Percentiles rank a stretch among this genome's conserved stretches.
Evolutionary conservation across 2,888 invertebrate genomes (phyloP).

Genomic region (Baronia brevicornis): DNA sequence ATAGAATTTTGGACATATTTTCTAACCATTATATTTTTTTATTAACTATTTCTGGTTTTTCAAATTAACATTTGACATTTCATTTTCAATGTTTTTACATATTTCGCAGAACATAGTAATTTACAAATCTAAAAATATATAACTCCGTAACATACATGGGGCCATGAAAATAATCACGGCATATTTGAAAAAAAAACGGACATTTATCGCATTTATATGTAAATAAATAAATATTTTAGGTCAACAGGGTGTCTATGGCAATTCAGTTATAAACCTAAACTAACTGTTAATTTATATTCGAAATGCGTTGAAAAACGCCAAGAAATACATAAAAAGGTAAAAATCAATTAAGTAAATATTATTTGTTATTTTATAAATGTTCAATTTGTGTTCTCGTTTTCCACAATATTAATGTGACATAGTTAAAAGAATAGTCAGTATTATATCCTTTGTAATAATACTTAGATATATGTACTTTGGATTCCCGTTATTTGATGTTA

Average conservation of each 20-base stretch:
- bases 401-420: constrained; percentile 8
- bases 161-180: too few relatives aligned
- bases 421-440: constrained; percentile 12
- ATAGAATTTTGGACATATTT: constrained; percentile 25
- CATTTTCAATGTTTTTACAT: too few relatives aligned
- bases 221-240: constrained; percentile 30
- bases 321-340: constrained; percentile 8
- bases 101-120: constrained; percentile 6
- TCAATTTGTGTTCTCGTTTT: constrained; percentile 3
- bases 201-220: constrained; percentile 23
- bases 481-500: constrained; percentile 13
- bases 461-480: constrained; percentile 7
- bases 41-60: constrained; percentile 13
- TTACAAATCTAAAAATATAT: constrained; percentile 2
- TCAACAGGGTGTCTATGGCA: constrained; percentile 56
- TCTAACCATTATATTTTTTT: constrained; percentile 17
- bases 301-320: constrained; percentile 7
- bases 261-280: constrained; percentile 30
- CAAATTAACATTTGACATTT: constrained; percentile 14
- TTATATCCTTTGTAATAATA: constrained; percentile 12
- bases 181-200: too few relatives aligned
- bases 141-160: constrained; percentile 18
- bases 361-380: constrained; percentile 3
- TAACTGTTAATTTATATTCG: constrained; percentile 14
- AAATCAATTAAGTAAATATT: too few relatives aligned